Conservation (phyloP, 1,140 invertebrate genomes). For the Anadara kagoshimensis region DNA sequence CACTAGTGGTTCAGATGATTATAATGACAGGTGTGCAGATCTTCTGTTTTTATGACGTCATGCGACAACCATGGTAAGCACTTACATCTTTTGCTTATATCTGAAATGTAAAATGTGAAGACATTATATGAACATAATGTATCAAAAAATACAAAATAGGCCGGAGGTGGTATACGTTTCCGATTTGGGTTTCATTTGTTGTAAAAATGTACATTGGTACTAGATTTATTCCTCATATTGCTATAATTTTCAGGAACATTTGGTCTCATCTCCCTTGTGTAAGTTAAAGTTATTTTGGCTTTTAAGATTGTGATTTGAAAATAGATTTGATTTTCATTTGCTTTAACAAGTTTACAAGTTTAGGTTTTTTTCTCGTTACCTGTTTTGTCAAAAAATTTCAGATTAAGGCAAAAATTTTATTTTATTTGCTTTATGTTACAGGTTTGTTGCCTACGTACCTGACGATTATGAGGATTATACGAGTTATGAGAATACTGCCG, state of each 20-base stretch:
- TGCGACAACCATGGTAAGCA: slow-evolving; percentile 81
- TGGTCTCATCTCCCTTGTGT: neutral
- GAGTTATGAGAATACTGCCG: slow-evolving; percentile 72
- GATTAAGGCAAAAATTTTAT: neutral
- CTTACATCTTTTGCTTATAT: neutral
- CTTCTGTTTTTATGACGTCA: slow-evolving; percentile 79
- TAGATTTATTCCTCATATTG: neutral
- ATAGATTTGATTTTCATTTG: no score
- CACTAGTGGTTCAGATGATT: slow-evolving; percentile 81
- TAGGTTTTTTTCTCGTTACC: no score
- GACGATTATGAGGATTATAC: slow-evolving; percentile 59
- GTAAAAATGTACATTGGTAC: neutral
- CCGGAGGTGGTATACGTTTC: neutral
- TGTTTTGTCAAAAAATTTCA: no score
- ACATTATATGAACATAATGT: neutral
- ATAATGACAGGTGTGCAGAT: slow-evolving; percentile 81
- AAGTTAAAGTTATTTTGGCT: no score
- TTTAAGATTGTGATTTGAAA: no score
- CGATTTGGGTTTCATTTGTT: neutral
- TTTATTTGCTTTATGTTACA: slow-evolving; percentile 36
- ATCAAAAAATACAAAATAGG: neutral
- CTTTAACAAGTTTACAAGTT: no score
- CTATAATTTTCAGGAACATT: neutral
- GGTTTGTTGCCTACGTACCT: slow-evolving; percentile 58
- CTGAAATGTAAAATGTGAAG: neutral